These are phyloP conservation scores for Nephotettix cincticeps DNA, from an alignment of 1,140 invertebrate genomes.

Conservation along the genomic window DNA sequence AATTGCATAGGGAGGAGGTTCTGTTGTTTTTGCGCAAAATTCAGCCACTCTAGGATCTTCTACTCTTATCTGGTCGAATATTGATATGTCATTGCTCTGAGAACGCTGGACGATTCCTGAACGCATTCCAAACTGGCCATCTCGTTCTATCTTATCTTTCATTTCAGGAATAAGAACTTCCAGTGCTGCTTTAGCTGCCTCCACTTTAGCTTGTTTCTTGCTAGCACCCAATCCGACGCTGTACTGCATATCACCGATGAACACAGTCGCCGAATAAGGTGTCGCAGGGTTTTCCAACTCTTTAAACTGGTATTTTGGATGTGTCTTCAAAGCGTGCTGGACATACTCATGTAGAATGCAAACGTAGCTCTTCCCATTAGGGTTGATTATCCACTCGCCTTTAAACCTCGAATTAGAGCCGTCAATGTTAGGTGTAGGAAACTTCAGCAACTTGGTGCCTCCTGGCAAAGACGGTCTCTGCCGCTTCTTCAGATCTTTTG, in stretches of 20 bases:
- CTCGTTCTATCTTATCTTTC: constrained; percentile 56
- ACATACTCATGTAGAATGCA: constrained; percentile 97
- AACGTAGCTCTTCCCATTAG: constrained; percentile 91
- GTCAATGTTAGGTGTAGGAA: constrained; percentile 58
- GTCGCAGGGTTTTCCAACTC: constrained; percentile 92
- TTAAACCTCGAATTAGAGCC: constrained; percentile 52
- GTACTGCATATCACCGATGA: constrained; percentile 90
- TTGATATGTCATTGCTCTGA: constrained; percentile 48
- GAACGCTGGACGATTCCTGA: constrained; percentile 19
- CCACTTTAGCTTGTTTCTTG: constrained; percentile 93
- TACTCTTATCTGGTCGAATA: constrained; percentile 94
- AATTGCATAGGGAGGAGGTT: constrained; percentile 92
- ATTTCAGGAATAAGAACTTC: constrained; percentile 94
- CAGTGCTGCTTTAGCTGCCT: constrained; percentile 85
- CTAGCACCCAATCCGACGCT: constrained; percentile 90
- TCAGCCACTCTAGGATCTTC: constrained; percentile 92
- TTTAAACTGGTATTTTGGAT: constrained; percentile 90
- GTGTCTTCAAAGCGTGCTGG: constrained; percentile 88
- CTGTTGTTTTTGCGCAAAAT: constrained; percentile 91
- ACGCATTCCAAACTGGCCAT: constrained; percentile 8
- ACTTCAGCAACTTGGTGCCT: constrained; percentile 86
- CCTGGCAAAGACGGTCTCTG: constrained; percentile 81
- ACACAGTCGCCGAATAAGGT: constrained; percentile 90
- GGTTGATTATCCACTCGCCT: constrained; percentile 90
- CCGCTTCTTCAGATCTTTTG: constrained; percentile 71